phyloP scores from a whole-genome alignment of 2,888 invertebrate species.

The Limnephilus lunatus region DNA sequence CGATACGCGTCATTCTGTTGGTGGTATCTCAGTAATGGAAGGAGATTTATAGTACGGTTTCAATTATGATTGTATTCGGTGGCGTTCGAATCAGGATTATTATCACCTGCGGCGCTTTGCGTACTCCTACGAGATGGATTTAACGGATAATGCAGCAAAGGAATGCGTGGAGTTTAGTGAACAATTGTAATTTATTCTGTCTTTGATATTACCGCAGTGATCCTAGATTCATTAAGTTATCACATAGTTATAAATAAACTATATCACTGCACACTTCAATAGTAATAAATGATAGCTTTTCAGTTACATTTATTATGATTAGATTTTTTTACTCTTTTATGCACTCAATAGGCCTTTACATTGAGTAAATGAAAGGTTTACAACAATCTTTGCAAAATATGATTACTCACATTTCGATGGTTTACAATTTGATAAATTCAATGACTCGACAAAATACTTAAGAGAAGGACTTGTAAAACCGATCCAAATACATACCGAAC shows the following conservation, averaged over 20 bases:
- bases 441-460: no score
- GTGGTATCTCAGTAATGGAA: background rate
- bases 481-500: no score
- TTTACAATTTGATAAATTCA: no score
- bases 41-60: background rate
- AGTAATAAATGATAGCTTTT: no score
- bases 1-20: background rate
- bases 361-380: no score
- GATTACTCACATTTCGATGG: no score
- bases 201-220: background rate
- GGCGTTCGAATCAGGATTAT: background rate
- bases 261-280: no score
- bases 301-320: no score
- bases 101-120: conserved; percentile 35
- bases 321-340: no score
- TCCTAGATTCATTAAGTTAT: background rate
- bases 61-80: conserved; percentile 15
- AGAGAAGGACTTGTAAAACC: no score
- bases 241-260: background rate
- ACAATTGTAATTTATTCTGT: background rate
- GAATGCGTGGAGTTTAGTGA: conserved; percentile 30
- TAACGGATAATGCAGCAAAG: background rate
- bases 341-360: no score
- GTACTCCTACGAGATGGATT: conserved; percentile 7
- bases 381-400: no score